These are phyloP conservation scores for Chloromyia formosa DNA, from an alignment of 2,888 invertebrate species.

Conservation along the genomic window DNA sequence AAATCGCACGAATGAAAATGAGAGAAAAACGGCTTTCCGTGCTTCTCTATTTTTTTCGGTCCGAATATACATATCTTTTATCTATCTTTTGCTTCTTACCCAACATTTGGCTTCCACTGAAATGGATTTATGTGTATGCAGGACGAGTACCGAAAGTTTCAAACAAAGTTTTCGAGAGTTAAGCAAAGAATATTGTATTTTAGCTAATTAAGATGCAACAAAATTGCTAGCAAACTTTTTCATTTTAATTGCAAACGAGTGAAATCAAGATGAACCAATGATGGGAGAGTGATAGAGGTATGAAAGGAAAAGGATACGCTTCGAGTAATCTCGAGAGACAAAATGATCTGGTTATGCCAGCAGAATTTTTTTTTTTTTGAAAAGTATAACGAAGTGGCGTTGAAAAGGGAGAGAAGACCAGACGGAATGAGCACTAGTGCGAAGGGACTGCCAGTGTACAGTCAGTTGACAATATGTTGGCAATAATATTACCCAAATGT, in stretches of 20 bases:
- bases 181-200: constrained; percentile 25
- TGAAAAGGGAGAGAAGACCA: neutral
- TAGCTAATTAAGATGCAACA: constrained; percentile 41
- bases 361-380: neutral
- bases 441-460: neutral
- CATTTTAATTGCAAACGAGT: constrained; percentile 23
- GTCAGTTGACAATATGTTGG: constrained; percentile 20
- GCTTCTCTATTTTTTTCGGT: neutral
- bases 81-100: neutral
- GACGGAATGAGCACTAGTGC: neutral
- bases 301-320: neutral
- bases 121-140: neutral
- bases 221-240: constrained; percentile 29
- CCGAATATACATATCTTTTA: neutral
- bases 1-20: neutral
- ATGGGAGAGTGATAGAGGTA: neutral
- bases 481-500: neutral
- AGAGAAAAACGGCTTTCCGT: neutral
- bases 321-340: neutral
- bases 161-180: neutral
- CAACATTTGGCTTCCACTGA: neutral
- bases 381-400: constrained; percentile 1
- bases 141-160: neutral
- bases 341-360: neutral
- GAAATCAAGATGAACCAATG: neutral